Base-by-base conservation (phyloP, 2,113 vertebrate species). In the Malurus cyaneus region DNA sequence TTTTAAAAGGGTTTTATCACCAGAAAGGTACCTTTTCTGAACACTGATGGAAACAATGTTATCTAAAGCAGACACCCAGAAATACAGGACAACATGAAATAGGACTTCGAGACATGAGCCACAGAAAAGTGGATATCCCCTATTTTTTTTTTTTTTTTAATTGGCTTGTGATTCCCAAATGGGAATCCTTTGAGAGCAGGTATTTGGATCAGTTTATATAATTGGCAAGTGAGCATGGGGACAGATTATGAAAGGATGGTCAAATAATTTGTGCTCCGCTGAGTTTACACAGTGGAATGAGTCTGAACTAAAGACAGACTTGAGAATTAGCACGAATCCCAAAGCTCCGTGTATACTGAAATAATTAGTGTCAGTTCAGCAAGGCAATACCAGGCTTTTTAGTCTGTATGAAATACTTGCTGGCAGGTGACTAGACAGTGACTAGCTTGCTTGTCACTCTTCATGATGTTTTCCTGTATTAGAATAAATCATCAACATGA, bases 291-390 rank as follows among this genome's bases (percentile, higher is more conserved):
- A 96, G 89, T 72, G 96, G 95, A 97, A 96, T 94, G 93, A 92
- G 65, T 96, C 92, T 95, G 96, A 96, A 93, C 96, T 96, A 96
- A 94, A 95, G 95, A 96, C 93, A 95, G 95, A 95, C 93, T 96
- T 92, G 96, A 96, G 96, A 97, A 97, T 97, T 96, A 97, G 83
- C 86, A 90, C 0, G 69, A 96, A 92, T 97, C 95, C 94, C 96
- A 93, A 44, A 96, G 96, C 97, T 96, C 94, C 32, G 1, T 96
- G 89, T 93, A 94, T 86, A 87, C 88, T 84, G 95, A 94, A 94
- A 97, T 97, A 97, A 97, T 97, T 97, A 97, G 96, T 93, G 96
- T 96, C 92, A 95, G 93, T 92, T 96, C 95, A 92, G 95, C 92
- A 80, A 95, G 76, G 86, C 94, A 79, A 94, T 88, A 83, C 42